These are phyloP conservation scores for Melanotaenia parkinsoni DNA, from an alignment of 2,797 vertebrate genomes.

Conservation along the genomic window DNA sequence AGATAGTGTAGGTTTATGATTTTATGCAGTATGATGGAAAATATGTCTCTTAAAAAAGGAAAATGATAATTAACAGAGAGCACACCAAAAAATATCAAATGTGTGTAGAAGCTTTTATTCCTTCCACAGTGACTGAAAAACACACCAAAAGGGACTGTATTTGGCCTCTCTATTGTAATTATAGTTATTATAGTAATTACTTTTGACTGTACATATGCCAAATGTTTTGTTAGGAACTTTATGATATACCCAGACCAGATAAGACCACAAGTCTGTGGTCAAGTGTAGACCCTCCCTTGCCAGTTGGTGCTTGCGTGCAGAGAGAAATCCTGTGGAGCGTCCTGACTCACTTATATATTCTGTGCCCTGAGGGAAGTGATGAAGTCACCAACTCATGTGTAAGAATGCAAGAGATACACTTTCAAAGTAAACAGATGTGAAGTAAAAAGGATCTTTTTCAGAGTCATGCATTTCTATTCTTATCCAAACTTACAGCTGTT, in stretches of 20 bases:
- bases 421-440: conserved; percentile 79
- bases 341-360: conserved; percentile 71
- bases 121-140: conserved; percentile 3
- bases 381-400: conserved; percentile 81
- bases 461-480: conserved; percentile 67
- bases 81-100: not conserved
- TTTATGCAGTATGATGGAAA: not conserved
- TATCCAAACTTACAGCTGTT: conserved; percentile 63
- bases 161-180: conserved; percentile 14
- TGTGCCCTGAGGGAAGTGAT: conserved; percentile 68
- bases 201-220: conserved; percentile 13
- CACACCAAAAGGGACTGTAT: not conserved
- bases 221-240: conserved; percentile 32
- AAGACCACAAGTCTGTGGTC: conserved; percentile 47
- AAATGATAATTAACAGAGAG: not conserved
- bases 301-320: conserved; percentile 76
- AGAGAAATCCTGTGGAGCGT: conserved; percentile 70
- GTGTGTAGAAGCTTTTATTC: not conserved
- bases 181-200: conserved; percentile 30
- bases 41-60: not conserved
- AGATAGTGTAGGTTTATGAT: not conserved
- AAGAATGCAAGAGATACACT: conserved; percentile 78
- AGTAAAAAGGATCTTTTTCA: conserved; percentile 68
- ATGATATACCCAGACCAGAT: conserved; percentile 39
- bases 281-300: conserved; percentile 51